phyloP scores from a whole-genome alignment of 2,888 invertebrate species.

The Andrena hattorfiana region DNA sequence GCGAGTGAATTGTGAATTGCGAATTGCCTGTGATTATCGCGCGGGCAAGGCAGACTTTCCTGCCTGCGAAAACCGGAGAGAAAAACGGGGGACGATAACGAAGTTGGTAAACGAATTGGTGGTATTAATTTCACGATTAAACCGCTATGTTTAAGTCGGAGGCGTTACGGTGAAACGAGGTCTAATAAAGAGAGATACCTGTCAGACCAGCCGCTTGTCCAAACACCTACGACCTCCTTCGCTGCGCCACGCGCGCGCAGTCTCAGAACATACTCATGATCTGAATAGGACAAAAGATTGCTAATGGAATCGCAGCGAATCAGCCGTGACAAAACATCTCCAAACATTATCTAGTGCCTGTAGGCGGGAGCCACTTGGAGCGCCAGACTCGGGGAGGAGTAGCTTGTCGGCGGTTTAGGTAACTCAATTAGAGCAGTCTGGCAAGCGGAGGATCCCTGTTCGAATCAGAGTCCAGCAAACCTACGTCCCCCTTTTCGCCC shows the following conservation, averaged over 20 bases:
- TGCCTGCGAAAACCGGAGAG: background rate
- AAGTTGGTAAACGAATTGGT: no score
- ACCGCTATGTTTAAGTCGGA: background rate
- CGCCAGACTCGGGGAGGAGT: conserved; percentile 13
- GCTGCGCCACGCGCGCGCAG: background rate
- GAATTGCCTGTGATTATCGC: no score
- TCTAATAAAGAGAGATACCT: background rate
- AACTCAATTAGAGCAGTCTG: conserved; percentile 34
- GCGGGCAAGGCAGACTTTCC: no score
- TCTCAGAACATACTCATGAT: conserved; percentile 15
- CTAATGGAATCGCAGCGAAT: conserved; percentile 2
- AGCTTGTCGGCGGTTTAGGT: conserved; percentile 18
- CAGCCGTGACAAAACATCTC: conserved; percentile 23
- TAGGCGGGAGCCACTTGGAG: conserved; percentile 14
- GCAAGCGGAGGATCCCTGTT: conserved; percentile 30
- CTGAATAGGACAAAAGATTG: conserved; percentile 11
- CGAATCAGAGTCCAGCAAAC: conserved; percentile 24
- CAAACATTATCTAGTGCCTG: conserved; percentile 23
- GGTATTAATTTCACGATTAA: no score
- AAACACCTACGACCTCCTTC: no score
- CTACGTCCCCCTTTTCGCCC: conserved; percentile 18
- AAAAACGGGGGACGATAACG: background rate
- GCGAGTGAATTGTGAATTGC: background rate
- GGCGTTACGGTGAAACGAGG: background rate
- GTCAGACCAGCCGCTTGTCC: background rate